Conservation (phyloP, 92 coral and sea anemone species). For the Umimayanthus chanpuru region DNA sequence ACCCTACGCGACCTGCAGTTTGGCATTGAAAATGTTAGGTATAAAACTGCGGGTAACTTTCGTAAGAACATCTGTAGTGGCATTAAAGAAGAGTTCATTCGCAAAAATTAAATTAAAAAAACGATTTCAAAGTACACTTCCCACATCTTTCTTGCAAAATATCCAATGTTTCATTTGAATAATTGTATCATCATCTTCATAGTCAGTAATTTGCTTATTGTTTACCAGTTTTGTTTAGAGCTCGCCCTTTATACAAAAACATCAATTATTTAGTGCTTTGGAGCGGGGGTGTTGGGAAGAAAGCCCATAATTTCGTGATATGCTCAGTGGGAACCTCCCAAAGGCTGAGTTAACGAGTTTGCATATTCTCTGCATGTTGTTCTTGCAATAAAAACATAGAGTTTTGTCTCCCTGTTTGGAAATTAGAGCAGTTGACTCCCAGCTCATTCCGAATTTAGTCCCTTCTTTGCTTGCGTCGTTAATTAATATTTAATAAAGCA, state of each 20-base stretch:
- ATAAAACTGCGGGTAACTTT: slow-evolving; percentile 6
- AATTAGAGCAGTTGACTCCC: not conserved
- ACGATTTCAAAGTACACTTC: not conserved
- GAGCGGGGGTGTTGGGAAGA: slow-evolving; percentile 22
- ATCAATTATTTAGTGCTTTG: slow-evolving; percentile 25
- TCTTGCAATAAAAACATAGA: not conserved
- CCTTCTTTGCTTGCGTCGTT: slow-evolving; percentile 26
- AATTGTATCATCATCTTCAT: slow-evolving; percentile 20
- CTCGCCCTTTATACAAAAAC: not conserved
- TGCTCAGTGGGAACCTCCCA: not conserved
- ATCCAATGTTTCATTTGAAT: not conserved
- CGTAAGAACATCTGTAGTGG: not conserved
- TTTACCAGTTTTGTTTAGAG: slow-evolving; percentile 29
- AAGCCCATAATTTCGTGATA: not conserved
- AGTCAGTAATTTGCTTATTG: slow-evolving; percentile 31
- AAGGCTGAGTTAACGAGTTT: not conserved
- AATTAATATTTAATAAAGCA: slow-evolving; percentile 25
- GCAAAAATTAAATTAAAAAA: not conserved
- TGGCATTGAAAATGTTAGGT: slow-evolving; percentile 16
- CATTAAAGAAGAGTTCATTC: not conserved
- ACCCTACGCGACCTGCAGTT: slow-evolving; percentile 38
- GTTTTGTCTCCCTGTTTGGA: not conserved
- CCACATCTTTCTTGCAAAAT: not conserved
- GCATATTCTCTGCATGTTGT: not conserved
- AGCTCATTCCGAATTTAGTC: not conserved